Base-by-base conservation (phyloP, 2,113 vertebrate species). In the Fukomys damarensis region DNA sequence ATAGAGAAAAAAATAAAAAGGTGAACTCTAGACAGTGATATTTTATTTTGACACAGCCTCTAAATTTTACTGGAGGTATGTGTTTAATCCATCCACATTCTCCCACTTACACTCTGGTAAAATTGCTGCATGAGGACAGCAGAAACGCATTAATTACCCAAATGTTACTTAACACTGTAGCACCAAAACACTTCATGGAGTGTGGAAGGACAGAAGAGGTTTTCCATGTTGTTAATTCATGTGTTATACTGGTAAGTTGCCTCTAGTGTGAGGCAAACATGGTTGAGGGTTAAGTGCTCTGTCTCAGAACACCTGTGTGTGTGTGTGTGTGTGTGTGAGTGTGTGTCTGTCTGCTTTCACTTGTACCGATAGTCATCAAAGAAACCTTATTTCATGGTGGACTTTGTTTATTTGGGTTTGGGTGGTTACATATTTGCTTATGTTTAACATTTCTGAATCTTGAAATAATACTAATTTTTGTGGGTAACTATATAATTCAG, bases 31-130 rank as follows among this genome's bases (percentile, higher is more conserved):
- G 54, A 79, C 3, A 86, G 20, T 58, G 80, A 90, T 88, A 32
- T 72, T 97, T 96, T 95, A 95, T 96, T 97, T 95, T 97, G 97
- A 97, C 93, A 95, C 19, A 35, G 24, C 63, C 32, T 84, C 43
- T 91, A 91, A 89, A 41, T 77, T 96, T 93, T 95, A 20, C 68
- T 54, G 2, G 46, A 89, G 61, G 84, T 87, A 89, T 93, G 63
- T 72, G 52, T 86, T 52, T 89, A 82, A 96, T 93, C 49, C 49
- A 86, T 96, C 76, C 95, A 74, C 52, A 61, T 92, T 97, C 65
- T 92, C 65, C 54, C 63, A 85, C 80, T 86, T 63, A 77, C 68
- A 80, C 91, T 95, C 63, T 87, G 87, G 80, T 65, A 92, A 87
- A 94, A 79, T 93, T 54, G 13, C 63, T 77, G 54, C 77, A 79